Conservation (phyloP, 2,888 invertebrate genomes). For the Scaptomyza tumidula region DNA sequence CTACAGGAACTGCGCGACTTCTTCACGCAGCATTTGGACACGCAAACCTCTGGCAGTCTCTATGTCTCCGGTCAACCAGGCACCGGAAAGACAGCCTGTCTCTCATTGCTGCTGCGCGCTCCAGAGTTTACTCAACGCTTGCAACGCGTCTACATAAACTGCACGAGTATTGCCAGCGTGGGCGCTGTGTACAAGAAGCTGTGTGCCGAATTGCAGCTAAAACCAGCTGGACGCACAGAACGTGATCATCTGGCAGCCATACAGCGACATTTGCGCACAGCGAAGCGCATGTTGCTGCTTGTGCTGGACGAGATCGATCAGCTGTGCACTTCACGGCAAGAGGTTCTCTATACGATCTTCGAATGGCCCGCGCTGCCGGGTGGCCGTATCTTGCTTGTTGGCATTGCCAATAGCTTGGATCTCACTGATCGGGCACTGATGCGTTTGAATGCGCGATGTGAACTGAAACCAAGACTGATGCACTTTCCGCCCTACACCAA, state of each 20-base stretch:
- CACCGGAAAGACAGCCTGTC: constrained; percentile 96
- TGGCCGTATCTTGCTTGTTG: constrained; percentile 92
- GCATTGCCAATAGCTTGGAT: constrained; percentile 98
- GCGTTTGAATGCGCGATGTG: constrained; percentile 91
- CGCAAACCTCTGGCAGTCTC: constrained; percentile 90
- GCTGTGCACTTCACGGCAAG: constrained; percentile 91
- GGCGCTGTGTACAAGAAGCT: constrained; percentile 92
- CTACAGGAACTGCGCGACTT: constrained; percentile 89
- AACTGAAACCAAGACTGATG: constrained; percentile 90
- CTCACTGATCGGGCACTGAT: constrained; percentile 95
- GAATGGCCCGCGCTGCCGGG: constrained; percentile 92
- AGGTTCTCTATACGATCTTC: constrained; percentile 95
- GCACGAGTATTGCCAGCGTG: constrained; percentile 94
- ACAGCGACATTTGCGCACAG: constrained; percentile 88
- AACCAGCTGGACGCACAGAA: constrained; percentile 86
- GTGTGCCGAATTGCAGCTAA: constrained; percentile 89
- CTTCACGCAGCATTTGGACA: constrained; percentile 88
- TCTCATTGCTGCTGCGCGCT: constrained; percentile 90
- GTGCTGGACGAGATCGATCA: constrained; percentile 98
- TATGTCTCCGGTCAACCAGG: constrained; percentile 99
- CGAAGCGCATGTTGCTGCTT: constrained; percentile 90
- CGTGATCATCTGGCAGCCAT: constrained; percentile 88
- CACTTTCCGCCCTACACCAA: constrained; percentile 97
- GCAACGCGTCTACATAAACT: constrained; percentile 89
- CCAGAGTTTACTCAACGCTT: constrained; percentile 86